Conservation (phyloP, 2,113 vertebrate genomes). For the Cheilinus undulatus region DNA sequence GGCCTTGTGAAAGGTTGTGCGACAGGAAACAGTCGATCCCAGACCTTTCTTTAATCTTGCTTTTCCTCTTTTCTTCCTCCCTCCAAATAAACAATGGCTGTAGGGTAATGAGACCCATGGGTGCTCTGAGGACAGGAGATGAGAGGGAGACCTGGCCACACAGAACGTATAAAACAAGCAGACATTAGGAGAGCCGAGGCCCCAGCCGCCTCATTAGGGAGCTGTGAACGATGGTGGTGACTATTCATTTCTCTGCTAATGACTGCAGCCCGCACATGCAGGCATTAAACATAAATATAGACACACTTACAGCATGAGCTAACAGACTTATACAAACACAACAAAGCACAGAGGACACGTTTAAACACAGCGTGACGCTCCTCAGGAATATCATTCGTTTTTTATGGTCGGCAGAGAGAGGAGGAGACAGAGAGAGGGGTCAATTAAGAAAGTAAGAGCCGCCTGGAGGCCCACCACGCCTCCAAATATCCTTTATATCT, state of each 20-base stretch:
- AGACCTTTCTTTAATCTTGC: slow-evolving; percentile 71
- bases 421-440: neutral
- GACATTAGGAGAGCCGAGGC: slow-evolving; percentile 56
- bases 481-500: slow-evolving; percentile 1
- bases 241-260: slow-evolving; percentile 72
- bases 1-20: slow-evolving; percentile 53
- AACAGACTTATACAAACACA: slow-evolving; percentile 44
- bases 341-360: slow-evolving; percentile 61
- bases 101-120: slow-evolving; percentile 77
- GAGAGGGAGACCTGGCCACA: slow-evolving; percentile 74
- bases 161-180: slow-evolving; percentile 61
- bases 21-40: slow-evolving; percentile 70
- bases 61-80: slow-evolving; percentile 49
- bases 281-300: slow-evolving; percentile 57
- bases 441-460: slow-evolving; percentile 52
- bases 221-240: slow-evolving; percentile 64
- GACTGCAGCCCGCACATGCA: slow-evolving; percentile 30
- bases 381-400: slow-evolving; percentile 54
- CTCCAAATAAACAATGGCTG: slow-evolving; percentile 76
- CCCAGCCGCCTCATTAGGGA: slow-evolving; percentile 75
- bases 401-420: slow-evolving; percentile 38
- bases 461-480: slow-evolving; percentile 64
- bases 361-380: slow-evolving; percentile 41
- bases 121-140: slow-evolving; percentile 73
- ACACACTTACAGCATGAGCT: slow-evolving; percentile 36